Percentiles rank a stretch among this genome's conserved stretches.
Conservation (phyloP, 1,140 invertebrate genomes). For the Drosophila tropicalis region DNA sequence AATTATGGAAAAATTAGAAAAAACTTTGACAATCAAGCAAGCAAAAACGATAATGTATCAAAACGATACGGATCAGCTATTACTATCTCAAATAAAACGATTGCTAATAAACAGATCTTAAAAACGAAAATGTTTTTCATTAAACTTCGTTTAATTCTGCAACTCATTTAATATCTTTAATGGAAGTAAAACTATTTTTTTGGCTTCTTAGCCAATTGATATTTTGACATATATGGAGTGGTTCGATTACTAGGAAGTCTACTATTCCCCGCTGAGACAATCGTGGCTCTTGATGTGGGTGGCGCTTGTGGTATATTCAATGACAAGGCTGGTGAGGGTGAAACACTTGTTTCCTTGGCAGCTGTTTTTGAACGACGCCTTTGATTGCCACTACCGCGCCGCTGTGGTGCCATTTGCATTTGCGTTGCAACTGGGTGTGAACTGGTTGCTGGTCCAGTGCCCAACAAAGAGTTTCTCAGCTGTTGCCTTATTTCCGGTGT, state of each 20-base stretch:
- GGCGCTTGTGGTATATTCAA: slow-evolving; percentile 20
- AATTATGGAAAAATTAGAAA: too few species aligned
- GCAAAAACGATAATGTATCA: too few species aligned
- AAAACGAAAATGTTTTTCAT: neutral
- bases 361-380: neutral
- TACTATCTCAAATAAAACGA: too few species aligned
- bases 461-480: slow-evolving; percentile 1
- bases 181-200: slow-evolving; percentile 25
- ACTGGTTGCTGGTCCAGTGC: neutral
- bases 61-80: too few species aligned
- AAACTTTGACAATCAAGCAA: too few species aligned
- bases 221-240: slow-evolving; percentile 28
- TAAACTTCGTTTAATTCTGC: neutral
- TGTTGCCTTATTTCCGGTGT: slow-evolving; percentile 1
- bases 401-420: neutral
- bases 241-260: neutral
- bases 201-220: slow-evolving; percentile 26
- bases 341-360: neutral
- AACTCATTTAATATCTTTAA: neutral
- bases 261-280: slow-evolving; percentile 1
- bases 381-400: slow-evolving; percentile 3
- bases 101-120: too few species aligned
- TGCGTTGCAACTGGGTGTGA: neutral
- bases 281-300: slow-evolving; percentile 30
- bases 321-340: neutral